phyloP scores from a whole-genome alignment of 2,888 invertebrate genomes.

The Sabatieria punctata region DNA sequence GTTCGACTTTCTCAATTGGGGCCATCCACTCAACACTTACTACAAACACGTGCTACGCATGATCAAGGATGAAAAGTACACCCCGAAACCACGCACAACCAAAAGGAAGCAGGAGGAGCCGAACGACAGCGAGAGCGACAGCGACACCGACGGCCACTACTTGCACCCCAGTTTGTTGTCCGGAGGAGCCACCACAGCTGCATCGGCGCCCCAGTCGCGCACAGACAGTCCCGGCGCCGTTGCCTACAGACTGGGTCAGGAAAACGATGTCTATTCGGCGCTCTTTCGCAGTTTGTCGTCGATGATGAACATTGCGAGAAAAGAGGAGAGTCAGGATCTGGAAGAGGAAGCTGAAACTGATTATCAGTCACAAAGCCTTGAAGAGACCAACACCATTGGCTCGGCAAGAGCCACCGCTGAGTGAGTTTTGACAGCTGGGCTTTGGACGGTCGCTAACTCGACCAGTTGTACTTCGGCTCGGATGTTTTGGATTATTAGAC shows the following conservation, averaged over 20 bases:
- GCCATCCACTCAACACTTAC: slow-evolving; percentile 63
- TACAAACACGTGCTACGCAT: slow-evolving; percentile 49
- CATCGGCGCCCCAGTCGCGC: too few relatives aligned
- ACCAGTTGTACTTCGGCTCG: too few relatives aligned
- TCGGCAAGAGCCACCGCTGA: too few relatives aligned
- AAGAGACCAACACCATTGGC: too few relatives aligned
- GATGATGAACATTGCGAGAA: slow-evolving; percentile 1
- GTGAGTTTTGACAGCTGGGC: too few relatives aligned
- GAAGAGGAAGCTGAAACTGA: too few relatives aligned
- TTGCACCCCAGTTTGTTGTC: slow-evolving; percentile 55
- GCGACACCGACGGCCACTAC: slow-evolving; percentile 11
- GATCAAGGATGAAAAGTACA: slow-evolving; percentile 34
- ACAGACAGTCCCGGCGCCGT: too few relatives aligned
- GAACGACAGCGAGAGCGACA: slow-evolving; percentile 11
- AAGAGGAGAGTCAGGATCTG: too few relatives aligned
- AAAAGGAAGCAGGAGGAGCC: background rate
- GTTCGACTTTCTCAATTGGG: slow-evolving; percentile 78
- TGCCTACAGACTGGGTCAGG: slow-evolving; percentile 11
- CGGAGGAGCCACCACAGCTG: too few relatives aligned
- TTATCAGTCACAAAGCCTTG: too few relatives aligned
- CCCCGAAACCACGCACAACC: slow-evolving; percentile 14
- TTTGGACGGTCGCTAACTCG: too few relatives aligned
- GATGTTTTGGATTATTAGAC: too few relatives aligned
- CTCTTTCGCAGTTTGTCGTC: slow-evolving; percentile 20
- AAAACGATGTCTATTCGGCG: slow-evolving; percentile 21